Conservation (phyloP, 2,113 vertebrate genomes). For the Barnardius zonarius region DNA sequence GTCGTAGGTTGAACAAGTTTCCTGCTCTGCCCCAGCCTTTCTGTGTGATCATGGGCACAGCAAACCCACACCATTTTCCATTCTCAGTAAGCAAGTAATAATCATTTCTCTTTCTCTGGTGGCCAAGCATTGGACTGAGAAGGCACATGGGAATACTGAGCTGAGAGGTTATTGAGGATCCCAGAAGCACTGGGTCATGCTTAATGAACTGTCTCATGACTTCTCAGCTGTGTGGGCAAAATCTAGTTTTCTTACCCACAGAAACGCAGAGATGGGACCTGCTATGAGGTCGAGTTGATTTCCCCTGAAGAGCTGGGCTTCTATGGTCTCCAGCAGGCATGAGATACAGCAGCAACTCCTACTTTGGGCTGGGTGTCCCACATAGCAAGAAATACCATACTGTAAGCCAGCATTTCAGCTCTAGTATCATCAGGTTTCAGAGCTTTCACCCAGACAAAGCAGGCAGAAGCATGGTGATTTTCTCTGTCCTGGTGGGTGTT, state of each 20-base stretch:
- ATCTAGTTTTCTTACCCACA: neutral
- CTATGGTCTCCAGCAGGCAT: neutral
- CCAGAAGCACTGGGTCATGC: neutral
- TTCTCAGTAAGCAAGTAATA: rapidly evolving
- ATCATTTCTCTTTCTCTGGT: neutral
- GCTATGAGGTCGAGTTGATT: neutral
- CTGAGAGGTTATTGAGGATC: neutral
- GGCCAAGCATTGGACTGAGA: neutral
- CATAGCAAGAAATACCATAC: neutral
- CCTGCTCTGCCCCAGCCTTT: neutral
- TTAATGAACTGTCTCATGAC: too few relatives aligned
- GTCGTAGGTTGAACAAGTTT: neutral
- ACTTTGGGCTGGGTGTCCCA: neutral
- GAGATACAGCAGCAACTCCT: neutral
- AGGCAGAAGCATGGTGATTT: neutral
- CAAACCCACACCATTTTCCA: neutral
- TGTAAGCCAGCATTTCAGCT: neutral
- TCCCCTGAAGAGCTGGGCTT: neutral
- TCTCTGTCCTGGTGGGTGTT: neutral
- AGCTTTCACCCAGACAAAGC: neutral
- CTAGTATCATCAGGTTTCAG: neutral
- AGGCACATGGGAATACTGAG: rapidly evolving
- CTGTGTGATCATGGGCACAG: neutral
- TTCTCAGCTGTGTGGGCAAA: neutral
- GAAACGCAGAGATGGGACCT: neutral